Base-by-base conservation (phyloP, 2,888 invertebrate genomes). In the Syrphus vitripennis region DNA sequence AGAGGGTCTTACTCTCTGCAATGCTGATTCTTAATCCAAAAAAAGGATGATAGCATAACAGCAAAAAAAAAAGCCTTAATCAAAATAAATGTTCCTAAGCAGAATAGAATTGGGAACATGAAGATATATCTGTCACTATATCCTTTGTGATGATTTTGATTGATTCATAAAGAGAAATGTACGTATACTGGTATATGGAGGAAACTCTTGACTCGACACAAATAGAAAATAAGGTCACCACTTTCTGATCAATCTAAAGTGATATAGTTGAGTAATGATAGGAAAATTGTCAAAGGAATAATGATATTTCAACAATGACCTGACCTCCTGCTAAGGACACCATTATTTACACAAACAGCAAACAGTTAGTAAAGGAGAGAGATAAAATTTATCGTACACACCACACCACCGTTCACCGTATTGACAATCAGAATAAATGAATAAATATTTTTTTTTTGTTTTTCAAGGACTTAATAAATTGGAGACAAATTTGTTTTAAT, bases 261-360 rank as follows among this genome's bases (percentile, higher is more conserved):
- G 70, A 81, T 55, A 26, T n/a, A 81, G 42, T 70, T 81, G 81
- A 81, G 76, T 63, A 63, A 76, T 76, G 53, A 48, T 57, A 26
- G 21, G 70, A 12, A 63, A 31, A 70, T 42, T 65, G 40, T 34
- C 65, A 40, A 59, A 12, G 40, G 55, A 65, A 67, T 53, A n/a
- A n/a, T 50, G 24, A 34, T 26, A 26, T 59, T 40, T 29, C 34
- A 34, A 61, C 37, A n/a, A 55, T 65, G 55, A 42, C 55, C 75
- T n/a, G n/a, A n/a, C n/a, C n/a, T n/a, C n/a, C n/a, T 53, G 81
- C 21, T 55, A 26, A 63, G 53, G 40, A 42, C 65, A 59, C 24
- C 12, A 50, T 21, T 48, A 34, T 42, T 84, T 70, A 29, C 75
- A 71, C 31, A 42, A 65, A 9, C 34, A 9, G 12, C 9, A 1